Conservation (phyloP, 2,888 invertebrate species). For the Folsomia candida region DNA sequence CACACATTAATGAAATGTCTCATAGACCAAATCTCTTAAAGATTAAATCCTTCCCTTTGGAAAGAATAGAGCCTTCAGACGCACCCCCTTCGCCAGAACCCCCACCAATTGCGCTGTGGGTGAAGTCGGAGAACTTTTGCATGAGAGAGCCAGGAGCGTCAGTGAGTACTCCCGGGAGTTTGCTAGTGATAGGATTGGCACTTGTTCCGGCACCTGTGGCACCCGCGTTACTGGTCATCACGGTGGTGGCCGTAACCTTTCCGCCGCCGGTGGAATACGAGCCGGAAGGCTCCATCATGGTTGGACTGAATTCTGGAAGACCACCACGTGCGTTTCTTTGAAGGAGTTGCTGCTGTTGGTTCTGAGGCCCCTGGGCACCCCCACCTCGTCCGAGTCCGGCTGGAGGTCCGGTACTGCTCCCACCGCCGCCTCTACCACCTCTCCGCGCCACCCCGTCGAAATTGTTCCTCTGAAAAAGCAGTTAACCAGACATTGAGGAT, state of each 20-base stretch:
- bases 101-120: conserved; percentile 54
- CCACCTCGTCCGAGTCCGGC: conserved; percentile 45
- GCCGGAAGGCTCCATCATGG: conserved; percentile 39
- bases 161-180: conserved; percentile 48
- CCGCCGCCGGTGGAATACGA: conserved; percentile 35
- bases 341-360: conserved; percentile 35
- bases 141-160: conserved; percentile 68
- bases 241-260: conserved; percentile 29
- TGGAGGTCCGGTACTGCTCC: conserved; percentile 22
- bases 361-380: conserved; percentile 17
- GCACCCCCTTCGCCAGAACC: conserved; percentile 61
- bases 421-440: conserved; percentile 62
- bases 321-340: conserved; percentile 57
- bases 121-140: conserved; percentile 86
- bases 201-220: conserved; percentile 39
- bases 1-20: conserved; percentile 50
- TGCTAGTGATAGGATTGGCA: conserved; percentile 48
- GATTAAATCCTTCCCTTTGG: conserved; percentile 89
- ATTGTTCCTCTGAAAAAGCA: conserved; percentile 47
- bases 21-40: conserved; percentile 91
- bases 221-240: conserved; percentile 34
- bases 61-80: conserved; percentile 83
- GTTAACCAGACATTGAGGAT: neutral
- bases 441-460: conserved; percentile 60
- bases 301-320: conserved; percentile 55